Base-by-base conservation (phyloP, 2,113 vertebrate species). In the Australoheros scitulus region DNA sequence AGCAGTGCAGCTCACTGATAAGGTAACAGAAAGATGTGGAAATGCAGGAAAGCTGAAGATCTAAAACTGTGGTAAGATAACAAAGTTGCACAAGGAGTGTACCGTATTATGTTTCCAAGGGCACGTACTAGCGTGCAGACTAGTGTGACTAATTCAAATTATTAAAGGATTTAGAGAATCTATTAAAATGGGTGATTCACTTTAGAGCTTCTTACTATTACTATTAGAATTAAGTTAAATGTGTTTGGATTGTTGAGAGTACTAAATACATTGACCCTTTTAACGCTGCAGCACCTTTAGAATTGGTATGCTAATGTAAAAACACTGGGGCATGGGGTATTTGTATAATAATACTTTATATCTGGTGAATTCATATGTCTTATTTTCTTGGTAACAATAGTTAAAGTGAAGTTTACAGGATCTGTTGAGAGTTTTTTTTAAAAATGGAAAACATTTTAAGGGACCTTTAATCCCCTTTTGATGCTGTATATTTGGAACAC, bases 371-470 rank as follows among this genome's bases (percentile, higher is more conserved):
- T 72, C 24, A 5, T 52, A 24, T 52, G 32, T 24, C 29, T 52
- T 52, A 5, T 32, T 52, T 72, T 43, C 26, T 26, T 26, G 17
- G 65, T 3, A 47, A 10, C 20, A 52, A 13, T 20, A 52, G 20
- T 72, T 72, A 20, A 52, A 32, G 10, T 17, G 20, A 52, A 52
- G 24, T 55, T 72, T 5, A 72, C 3, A 72, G 43, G 10, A 55
- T 72, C 26, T 32, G 20, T 10, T 72, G 0, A 26, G 26, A 26
- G 6, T 20, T 70, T 70, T 32, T 0, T 0, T 18, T 68, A 26
- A 43, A 47, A 70, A 26, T 50, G 24, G 29, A 52, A 52, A 0
- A n/a, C 20, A 56, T n/a, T 56, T 56, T 56, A 50, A 50, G 47
- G 15, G 15, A 50, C 11, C 5, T 50, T 50, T 50, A 50, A 15